Evolutionary conservation across 2,797 vertebrate genomes (phyloP).

Genomic region (Sebastes paucispinis): DNA sequence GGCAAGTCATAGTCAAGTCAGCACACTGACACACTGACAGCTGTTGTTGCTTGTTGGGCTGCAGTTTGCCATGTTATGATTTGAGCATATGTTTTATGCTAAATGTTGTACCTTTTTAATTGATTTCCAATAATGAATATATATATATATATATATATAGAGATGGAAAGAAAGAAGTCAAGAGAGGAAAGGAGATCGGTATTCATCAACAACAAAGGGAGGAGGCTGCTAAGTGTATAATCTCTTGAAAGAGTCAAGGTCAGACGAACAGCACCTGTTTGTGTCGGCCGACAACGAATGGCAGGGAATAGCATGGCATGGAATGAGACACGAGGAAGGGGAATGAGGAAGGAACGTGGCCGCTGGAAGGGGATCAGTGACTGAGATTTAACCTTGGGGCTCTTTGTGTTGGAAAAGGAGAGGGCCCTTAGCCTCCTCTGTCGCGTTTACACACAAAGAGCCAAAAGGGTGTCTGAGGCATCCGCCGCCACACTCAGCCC

Average conservation of each 20-base stretch:
- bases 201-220: constrained; percentile 51
- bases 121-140: no score
- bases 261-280: constrained; percentile 64
- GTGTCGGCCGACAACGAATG: constrained; percentile 30
- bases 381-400: constrained; percentile 74
- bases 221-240: constrained; percentile 59
- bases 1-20: no score
- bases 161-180: neutral
- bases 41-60: no score
- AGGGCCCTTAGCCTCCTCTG: constrained; percentile 58
- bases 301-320: constrained; percentile 30
- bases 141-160: no score
- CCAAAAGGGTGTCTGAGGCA: constrained; percentile 49
- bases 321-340: constrained; percentile 45
- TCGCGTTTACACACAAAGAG: constrained; percentile 61
- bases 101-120: no score
- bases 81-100: no score
- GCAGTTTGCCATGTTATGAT: no score
- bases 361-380: constrained; percentile 80
- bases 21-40: no score
- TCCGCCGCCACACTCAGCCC: constrained; percentile 8
- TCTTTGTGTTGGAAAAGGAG: constrained; percentile 70
- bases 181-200: constrained; percentile 21
- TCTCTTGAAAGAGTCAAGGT: constrained; percentile 68
- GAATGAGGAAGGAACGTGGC: constrained; percentile 68